These are phyloP conservation scores for Caranx melampygus DNA, from an alignment of 2,113 vertebrate genomes.

Conservation along the genomic window DNA sequence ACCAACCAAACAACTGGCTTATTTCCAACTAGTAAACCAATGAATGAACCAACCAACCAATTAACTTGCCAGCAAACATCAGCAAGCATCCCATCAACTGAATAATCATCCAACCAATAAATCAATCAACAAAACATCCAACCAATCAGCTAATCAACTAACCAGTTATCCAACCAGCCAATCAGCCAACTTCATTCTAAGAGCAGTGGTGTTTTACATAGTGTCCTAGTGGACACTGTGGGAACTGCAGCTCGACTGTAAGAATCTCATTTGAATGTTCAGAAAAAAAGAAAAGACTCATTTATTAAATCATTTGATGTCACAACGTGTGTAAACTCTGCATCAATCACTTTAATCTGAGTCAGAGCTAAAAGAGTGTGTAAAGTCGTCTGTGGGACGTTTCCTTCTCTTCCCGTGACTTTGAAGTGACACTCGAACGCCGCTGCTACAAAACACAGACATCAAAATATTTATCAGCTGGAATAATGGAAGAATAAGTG, in stretches of 20 bases:
- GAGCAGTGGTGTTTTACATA: no score
- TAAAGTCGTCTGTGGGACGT: neutral
- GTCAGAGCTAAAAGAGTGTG: neutral
- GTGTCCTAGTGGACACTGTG: no score
- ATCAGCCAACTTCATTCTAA: no score
- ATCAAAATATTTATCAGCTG: conserved; percentile 52
- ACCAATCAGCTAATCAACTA: neutral
- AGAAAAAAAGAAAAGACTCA: no score
- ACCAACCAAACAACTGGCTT: neutral
- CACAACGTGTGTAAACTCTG: no score
- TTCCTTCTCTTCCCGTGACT: conserved; percentile 11
- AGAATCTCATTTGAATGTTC: no score
- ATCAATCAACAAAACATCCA: neutral
- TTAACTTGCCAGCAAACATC: neutral
- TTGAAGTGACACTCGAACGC: conserved; percentile 26
- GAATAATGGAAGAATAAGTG: conserved; percentile 60
- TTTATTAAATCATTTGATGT: no score
- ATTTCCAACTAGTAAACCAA: neutral
- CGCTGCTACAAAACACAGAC: conserved; percentile 22
- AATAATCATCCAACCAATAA: neutral
- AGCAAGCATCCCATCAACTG: neutral
- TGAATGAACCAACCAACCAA: neutral
- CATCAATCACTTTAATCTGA: neutral
- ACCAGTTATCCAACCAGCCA: neutral
- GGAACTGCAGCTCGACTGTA: no score